These are phyloP conservation scores for Drosophila bocki DNA, from an alignment of 1,140 invertebrate species.

Conservation along the genomic window DNA sequence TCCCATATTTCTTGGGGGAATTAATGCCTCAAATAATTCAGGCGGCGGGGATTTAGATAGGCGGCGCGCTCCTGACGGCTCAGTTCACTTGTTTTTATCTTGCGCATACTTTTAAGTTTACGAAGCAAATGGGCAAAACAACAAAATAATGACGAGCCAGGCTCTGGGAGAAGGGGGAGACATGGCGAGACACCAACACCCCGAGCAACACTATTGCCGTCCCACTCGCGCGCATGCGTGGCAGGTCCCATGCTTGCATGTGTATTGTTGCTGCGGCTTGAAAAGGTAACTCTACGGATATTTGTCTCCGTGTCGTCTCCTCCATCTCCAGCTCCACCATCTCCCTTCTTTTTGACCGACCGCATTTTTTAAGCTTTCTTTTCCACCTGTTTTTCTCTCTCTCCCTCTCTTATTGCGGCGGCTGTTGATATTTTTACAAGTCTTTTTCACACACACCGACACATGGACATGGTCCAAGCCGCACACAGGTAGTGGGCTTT, in stretches of 20 bases:
- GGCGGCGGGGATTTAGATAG: slow-evolving; percentile 44
- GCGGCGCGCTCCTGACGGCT: slow-evolving; percentile 15
- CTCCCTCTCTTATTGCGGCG: slow-evolving; percentile 24
- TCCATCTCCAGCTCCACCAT: slow-evolving; percentile 4
- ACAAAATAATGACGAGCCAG: slow-evolving; percentile 56
- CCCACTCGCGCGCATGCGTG: slow-evolving; percentile 72
- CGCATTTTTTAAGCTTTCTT: slow-evolving; percentile 84
- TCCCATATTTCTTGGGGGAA: slow-evolving; percentile 20
- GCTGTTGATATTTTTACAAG: slow-evolving; percentile 77
- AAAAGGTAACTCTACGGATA: slow-evolving; percentile 72
- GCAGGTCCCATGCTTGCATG: slow-evolving; percentile 21
- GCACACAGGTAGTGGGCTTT: slow-evolving; percentile 24
- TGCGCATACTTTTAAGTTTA: slow-evolving; percentile 33
- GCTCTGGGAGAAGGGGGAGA: slow-evolving; percentile 30
- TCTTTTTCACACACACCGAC: slow-evolving; percentile 41
- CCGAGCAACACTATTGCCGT: slow-evolving; percentile 54
- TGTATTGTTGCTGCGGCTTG: slow-evolving; percentile 45
- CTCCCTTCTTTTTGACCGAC: slow-evolving; percentile 74
- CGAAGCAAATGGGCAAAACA: slow-evolving; percentile 69
- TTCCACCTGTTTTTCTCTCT: slow-evolving; percentile 77
- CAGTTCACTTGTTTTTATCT: slow-evolving; percentile 38
- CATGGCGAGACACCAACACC: slow-evolving; percentile 67
- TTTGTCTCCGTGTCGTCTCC: slow-evolving; percentile 46
- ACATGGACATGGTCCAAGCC: slow-evolving; percentile 25
- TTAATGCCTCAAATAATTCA: slow-evolving; percentile 44